phyloP scores from a whole-genome alignment of 1,140 invertebrate species.

The Papilio glaucus region DNA sequence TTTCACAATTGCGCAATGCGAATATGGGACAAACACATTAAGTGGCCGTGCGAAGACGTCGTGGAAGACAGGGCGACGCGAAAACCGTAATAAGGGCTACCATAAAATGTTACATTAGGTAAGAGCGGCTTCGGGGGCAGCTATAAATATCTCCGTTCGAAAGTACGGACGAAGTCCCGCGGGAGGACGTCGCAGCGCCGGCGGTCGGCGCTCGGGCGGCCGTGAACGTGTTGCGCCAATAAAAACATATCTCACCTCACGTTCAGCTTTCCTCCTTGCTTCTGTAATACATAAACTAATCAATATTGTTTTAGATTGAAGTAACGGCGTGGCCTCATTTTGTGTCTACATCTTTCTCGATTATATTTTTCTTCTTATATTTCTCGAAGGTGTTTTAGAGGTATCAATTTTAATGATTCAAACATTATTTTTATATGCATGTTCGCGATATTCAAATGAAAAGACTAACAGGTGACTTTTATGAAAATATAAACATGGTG shows the following conservation, averaged over 20 bases:
- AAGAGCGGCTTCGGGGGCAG: constrained; percentile 79
- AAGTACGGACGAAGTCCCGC: constrained; percentile 79
- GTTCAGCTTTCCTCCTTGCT: constrained; percentile 45
- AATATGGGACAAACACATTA: constrained; percentile 22
- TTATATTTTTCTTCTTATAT: constrained; percentile 23
- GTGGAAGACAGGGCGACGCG: constrained; percentile 56
- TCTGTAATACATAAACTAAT: constrained; percentile 58
- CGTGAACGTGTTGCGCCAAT: constrained; percentile 79
- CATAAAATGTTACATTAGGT: constrained; percentile 83
- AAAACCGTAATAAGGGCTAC: constrained; percentile 79
- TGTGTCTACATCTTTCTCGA: constrained; percentile 55
- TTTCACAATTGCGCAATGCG: constrained; percentile 21
- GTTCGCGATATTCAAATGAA: no score
- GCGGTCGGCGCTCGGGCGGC: constrained; percentile 51
- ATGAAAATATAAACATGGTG: no score
- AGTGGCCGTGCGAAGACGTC: constrained; percentile 36
- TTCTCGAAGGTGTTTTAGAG: no score
- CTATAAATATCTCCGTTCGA: constrained; percentile 82
- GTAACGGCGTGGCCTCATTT: constrained; percentile 59
- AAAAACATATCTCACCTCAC: constrained; percentile 77
- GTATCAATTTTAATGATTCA: no score
- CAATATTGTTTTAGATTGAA: constrained; percentile 70
- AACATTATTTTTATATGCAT: no score
- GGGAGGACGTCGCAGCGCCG: constrained; percentile 74
- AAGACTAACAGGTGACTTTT: no score